Evolutionary conservation across 1,140 invertebrate genomes (phyloP), one percentile per base, ranked within the genome.

Genomic region (Drosophila lacteicornis): DNA sequence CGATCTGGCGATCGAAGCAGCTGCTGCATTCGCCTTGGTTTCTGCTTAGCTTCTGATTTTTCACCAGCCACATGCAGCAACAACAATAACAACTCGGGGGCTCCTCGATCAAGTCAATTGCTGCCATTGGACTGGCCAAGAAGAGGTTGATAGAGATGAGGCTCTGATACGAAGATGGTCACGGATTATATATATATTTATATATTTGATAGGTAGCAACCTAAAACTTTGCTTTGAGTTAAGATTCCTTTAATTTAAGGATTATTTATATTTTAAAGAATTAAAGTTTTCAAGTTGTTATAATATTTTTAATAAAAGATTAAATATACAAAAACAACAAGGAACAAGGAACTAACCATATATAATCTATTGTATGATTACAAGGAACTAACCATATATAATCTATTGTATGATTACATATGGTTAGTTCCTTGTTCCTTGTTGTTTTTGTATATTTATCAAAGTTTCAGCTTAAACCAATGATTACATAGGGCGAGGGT

Each of bases 71-170:
- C 75, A 58, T 74, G 63, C 65, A 76, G 75, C 43, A 46, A 13
- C 17, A 43, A 40, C 43, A 46, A 13, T 17, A 43, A 40, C 27
- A 30, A 30, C 55, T 45, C 13, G 45, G 38, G 51, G 30, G 33
- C 76, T 70, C 57, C 75, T 73, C 75, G 75, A 79, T 79, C 76
- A 79, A 65, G 53, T 79, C 76, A 79, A 79, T 79, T 79, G 75
- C 57, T 66, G 73, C 58, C 56, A 51, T 57, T 70, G 59, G 59
- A 79, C 53, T 70, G 58, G 56, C 56, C 4, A 9, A 22, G 9
- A 27, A 43, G 63, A 43, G 40, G 33, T 51, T 45, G 73, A 25
- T 42, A 76, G 74, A 53, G 73, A 76, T 67, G 74, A 66, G 30
- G 40, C 30, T 38, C 0, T 2, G 51, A 15, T 30, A 33, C 15